Conservation (phyloP, 1,140 invertebrate species). For the Epicauta chinensis region DNA sequence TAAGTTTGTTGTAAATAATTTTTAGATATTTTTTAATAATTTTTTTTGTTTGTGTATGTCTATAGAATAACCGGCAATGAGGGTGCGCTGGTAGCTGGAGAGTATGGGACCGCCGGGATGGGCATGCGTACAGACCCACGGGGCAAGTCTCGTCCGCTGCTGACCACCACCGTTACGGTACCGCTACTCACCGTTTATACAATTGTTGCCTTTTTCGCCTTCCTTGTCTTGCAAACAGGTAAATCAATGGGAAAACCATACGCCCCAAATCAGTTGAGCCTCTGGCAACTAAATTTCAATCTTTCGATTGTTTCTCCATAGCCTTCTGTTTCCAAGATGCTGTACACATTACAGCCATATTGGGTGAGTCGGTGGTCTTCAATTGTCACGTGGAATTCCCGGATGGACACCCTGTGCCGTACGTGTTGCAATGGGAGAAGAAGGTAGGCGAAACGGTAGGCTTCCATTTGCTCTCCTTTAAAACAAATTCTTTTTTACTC, state of each 20-base stretch:
- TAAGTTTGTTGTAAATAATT: too few species aligned
- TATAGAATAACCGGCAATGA: slow-evolving; percentile 61
- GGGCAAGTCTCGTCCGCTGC: slow-evolving; percentile 54
- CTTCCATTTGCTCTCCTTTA: slow-evolving; percentile 45
- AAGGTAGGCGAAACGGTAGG: slow-evolving; percentile 93
- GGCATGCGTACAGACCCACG: slow-evolving; percentile 65
- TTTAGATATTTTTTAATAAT: not conserved
- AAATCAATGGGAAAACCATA: not conserved
- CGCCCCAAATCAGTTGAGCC: too few species aligned
- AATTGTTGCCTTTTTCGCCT: slow-evolving; percentile 19
- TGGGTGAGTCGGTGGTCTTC: slow-evolving; percentile 92
- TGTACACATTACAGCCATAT: slow-evolving; percentile 89
- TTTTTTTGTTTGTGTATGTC: slow-evolving; percentile 33
- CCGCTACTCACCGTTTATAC: slow-evolving; percentile 25
- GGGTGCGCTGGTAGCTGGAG: slow-evolving; percentile 59
- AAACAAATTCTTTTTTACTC: too few species aligned
- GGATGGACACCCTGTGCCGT: slow-evolving; percentile 87
- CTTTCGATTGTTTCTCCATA: slow-evolving; percentile 38
- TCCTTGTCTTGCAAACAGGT: slow-evolving; percentile 26
- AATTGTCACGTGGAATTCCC: slow-evolving; percentile 95
- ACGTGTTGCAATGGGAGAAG: slow-evolving; percentile 97
- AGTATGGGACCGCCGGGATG: slow-evolving; percentile 77
- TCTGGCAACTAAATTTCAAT: too few species aligned
- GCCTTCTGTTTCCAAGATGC: slow-evolving; percentile 67
- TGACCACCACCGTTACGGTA: slow-evolving; percentile 43